Evolutionary conservation across 2,888 invertebrate species (phyloP).

Genomic region (Clivina fossor): DNA sequence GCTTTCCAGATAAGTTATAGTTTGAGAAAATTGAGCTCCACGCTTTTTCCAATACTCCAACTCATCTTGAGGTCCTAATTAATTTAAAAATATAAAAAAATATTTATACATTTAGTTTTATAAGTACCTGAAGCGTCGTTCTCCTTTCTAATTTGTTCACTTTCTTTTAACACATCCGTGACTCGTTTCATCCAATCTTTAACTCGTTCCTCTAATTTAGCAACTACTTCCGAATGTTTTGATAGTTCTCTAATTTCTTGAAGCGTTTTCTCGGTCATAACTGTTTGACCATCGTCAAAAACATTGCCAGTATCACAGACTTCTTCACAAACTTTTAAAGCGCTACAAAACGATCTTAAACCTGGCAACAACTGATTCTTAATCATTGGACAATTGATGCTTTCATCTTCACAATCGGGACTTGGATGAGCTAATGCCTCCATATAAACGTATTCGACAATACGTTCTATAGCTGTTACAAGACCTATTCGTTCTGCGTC

Average conservation of each 20-base stretch:
- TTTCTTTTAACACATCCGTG: slow-evolving; percentile 84
- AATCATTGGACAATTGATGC: slow-evolving; percentile 75
- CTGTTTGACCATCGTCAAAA: slow-evolving; percentile 70
- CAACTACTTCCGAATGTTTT: slow-evolving; percentile 66
- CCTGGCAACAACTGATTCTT: slow-evolving; percentile 82
- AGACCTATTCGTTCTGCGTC: slow-evolving; percentile 78
- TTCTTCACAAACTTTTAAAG: slow-evolving; percentile 87
- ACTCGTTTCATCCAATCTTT: slow-evolving; percentile 78
- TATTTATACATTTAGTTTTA: slow-evolving; percentile 2
- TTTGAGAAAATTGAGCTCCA: slow-evolving; percentile 89
- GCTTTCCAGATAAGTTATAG: slow-evolving; percentile 73
- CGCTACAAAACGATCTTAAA: slow-evolving; percentile 83
- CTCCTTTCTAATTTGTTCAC: slow-evolving; percentile 87
- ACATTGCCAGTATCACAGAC: slow-evolving; percentile 77
- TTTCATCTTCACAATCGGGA: slow-evolving; percentile 78
- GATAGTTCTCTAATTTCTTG: slow-evolving; percentile 72
- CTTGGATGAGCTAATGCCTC: slow-evolving; percentile 83
- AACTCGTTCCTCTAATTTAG: slow-evolving; percentile 71
- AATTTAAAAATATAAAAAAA: slow-evolving; percentile 1
- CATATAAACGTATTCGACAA: slow-evolving; percentile 88
- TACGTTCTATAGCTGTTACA: slow-evolving; percentile 83
- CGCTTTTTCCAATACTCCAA: slow-evolving; percentile 95
- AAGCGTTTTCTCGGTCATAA: slow-evolving; percentile 63
- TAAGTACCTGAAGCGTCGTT: slow-evolving; percentile 72
- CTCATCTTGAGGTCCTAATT: slow-evolving; percentile 86